Evolutionary conservation across 35 echinoderm and acorn worm species (phyloP).

Genomic region (Strongylocentrotus purpuratus): DNA sequence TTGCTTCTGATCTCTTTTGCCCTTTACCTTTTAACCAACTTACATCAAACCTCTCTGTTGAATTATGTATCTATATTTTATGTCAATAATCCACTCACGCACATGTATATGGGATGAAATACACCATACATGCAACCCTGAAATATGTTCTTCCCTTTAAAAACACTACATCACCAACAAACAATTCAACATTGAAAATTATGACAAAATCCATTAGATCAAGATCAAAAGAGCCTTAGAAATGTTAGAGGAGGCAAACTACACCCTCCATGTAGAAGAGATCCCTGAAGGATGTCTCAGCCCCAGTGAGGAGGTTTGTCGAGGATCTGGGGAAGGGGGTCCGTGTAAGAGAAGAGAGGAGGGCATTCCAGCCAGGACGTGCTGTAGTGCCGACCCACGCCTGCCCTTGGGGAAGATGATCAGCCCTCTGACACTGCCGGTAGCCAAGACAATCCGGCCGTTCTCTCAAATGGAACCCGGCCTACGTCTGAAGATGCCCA

Average conservation of each 20-base stretch:
- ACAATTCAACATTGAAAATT: too few species aligned
- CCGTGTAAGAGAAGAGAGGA: background rate
- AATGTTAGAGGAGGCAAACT: slow-evolving; percentile 38
- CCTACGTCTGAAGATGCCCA: slow-evolving; percentile 78
- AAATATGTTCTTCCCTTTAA: too few species aligned
- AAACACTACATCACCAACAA: too few species aligned
- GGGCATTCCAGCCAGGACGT: background rate
- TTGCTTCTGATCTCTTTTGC: background rate
- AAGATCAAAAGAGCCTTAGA: slow-evolving; percentile 22
- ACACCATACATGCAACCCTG: too few species aligned
- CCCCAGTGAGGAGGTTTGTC: background rate
- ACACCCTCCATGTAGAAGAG: background rate
- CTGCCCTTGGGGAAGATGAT: slow-evolving; percentile 51
- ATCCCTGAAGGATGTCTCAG: background rate
- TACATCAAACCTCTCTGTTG: background rate
- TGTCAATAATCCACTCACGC: background rate
- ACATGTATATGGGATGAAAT: background rate
- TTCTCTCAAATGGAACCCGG: slow-evolving; percentile 85
- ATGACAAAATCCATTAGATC: background rate
- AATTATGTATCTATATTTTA: too few species aligned
- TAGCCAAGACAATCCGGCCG: slow-evolving; percentile 92
- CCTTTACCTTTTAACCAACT: background rate
- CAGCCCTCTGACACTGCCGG: slow-evolving; percentile 75
- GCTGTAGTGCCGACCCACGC: background rate
- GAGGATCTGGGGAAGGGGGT: background rate